Base-by-base conservation (phyloP, 2,113 vertebrate species). In the Circaetus cinerascens region DNA sequence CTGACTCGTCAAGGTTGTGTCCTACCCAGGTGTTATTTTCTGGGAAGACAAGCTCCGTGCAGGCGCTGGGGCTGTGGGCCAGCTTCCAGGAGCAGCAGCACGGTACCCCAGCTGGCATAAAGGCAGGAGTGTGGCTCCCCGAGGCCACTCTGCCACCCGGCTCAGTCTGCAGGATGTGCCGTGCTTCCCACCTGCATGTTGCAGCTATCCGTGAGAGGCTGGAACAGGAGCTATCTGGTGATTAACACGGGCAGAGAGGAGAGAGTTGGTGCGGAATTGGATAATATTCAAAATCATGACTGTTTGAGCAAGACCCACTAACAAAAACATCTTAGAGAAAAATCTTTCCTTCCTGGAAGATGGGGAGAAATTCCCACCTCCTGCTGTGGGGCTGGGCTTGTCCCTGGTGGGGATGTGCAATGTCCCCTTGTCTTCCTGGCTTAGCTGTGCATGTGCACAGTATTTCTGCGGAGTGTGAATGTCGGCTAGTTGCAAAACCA, bases 1-100 rank as follows among this genome's bases (percentile, higher is more conserved):
- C 32, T 45, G 57, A 26, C 51, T 85, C 0, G 0, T 76, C 74
- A 32, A 76, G 57, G 74, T 62, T 4, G 2, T 0, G 2, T 76
- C 18, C n/a, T 86, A 9, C 25, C 50, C 12, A 21, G n/a, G 43
- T 69, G 60, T 51, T 59, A 19, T 15, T 26, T 92, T 11, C 38
- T 51, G 53, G 40, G 57, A 93, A 43, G 41, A 77, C 5, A 13
- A 77, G 53, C 50, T 45, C 29, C 0, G 0, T 48, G 64, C 36
- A 46, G 41, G 46, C 56, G 77, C 55, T 67, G 60, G 59, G 55
- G 38, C 19, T 51, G 30, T 36, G 60, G 38, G 68, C 32, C 40
- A 56, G 59, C 30, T 36, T 73, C 15, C 32, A n/a, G 88, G 63
- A 79, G 38, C 48, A 67, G 21, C 5, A 2, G 51, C 51, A 29